Evolutionary conservation across 2,888 invertebrate genomes (phyloP).

Genomic region (Phaonia tiefii): DNA sequence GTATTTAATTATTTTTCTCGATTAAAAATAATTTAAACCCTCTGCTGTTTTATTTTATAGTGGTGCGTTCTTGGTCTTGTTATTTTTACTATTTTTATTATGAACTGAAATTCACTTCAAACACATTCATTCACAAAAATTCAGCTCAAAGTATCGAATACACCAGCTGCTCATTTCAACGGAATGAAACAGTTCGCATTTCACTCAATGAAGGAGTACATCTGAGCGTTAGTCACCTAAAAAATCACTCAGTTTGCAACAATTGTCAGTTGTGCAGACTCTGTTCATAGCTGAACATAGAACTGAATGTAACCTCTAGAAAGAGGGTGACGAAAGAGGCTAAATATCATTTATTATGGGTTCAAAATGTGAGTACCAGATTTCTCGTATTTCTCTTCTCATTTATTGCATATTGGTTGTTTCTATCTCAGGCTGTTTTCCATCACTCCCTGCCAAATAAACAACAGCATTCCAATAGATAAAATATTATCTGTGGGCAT

Average conservation of each 20-base stretch:
- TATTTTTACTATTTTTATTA: conserved; percentile 5
- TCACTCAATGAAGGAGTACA: background rate
- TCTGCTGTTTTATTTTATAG: background rate
- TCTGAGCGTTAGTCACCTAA: background rate
- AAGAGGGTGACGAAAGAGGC: background rate
- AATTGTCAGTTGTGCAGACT: conserved; percentile 74
- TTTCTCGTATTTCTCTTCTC: no score
- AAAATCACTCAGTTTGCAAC: conserved; percentile 73
- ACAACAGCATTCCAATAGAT: conserved; percentile 55
- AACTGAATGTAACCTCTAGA: conserved; percentile 15
- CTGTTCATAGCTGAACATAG: background rate
- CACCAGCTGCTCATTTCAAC: no score
- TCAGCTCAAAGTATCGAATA: conserved; percentile 6
- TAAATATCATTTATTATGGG: conserved; percentile 49
- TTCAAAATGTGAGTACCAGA: no score
- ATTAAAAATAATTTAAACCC: conserved; percentile 37
- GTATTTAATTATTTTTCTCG: conserved; percentile 36
- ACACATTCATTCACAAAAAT: conserved; percentile 26
- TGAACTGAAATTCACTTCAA: conserved; percentile 11
- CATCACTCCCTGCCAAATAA: no score
- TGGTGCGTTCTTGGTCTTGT: background rate
- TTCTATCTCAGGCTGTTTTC: no score
- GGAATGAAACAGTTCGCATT: background rate
- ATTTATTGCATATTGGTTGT: no score
- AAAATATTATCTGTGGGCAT: conserved; percentile 46